These are phyloP conservation scores for Tetramorium bicarinatum DNA, from an alignment of 2,888 invertebrate genomes.

Conservation along the genomic window DNA sequence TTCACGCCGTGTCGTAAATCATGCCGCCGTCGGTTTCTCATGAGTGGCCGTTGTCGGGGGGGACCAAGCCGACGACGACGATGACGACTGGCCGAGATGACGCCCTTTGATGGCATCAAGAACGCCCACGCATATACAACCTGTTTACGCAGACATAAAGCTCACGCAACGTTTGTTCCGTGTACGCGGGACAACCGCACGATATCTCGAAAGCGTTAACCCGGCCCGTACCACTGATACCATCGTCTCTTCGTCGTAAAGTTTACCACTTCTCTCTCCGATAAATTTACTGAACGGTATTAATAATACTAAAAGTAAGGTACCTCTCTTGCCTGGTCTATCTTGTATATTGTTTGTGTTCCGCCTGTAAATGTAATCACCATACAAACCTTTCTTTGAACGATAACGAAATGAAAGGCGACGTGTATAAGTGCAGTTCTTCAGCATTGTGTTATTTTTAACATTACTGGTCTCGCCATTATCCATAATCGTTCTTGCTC, in stretches of 20 bases:
- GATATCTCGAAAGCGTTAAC: slow-evolving; percentile 38
- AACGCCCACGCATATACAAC: slow-evolving; percentile 62
- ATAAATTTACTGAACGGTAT: slow-evolving; percentile 7
- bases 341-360: neutral
- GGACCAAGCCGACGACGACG: slow-evolving; percentile 4
- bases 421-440: neutral
- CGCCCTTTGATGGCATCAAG: slow-evolving; percentile 40
- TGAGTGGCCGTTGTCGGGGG: slow-evolving; percentile 53
- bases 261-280: slow-evolving; percentile 9
- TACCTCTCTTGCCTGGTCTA: neutral
- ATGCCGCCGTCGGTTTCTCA: slow-evolving; percentile 59
- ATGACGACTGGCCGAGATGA: slow-evolving; percentile 36
- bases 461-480: neutral
- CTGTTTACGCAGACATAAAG: slow-evolving; percentile 66
- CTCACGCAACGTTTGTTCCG: slow-evolving; percentile 47
- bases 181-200: slow-evolving; percentile 29
- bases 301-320: slow-evolving; percentile 16
- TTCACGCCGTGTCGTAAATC: slow-evolving; percentile 70
- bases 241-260: neutral
- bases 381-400: neutral
- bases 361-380: neutral
- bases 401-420: slow-evolving; percentile 7
- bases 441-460: neutral
- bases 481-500: slow-evolving; percentile 23
- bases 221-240: neutral